Percentiles rank a stretch among this genome's conserved stretches.
These are phyloP conservation scores for Ophion obscuratus DNA, from an alignment of 2,888 invertebrate species.

Conservation along the genomic window DNA sequence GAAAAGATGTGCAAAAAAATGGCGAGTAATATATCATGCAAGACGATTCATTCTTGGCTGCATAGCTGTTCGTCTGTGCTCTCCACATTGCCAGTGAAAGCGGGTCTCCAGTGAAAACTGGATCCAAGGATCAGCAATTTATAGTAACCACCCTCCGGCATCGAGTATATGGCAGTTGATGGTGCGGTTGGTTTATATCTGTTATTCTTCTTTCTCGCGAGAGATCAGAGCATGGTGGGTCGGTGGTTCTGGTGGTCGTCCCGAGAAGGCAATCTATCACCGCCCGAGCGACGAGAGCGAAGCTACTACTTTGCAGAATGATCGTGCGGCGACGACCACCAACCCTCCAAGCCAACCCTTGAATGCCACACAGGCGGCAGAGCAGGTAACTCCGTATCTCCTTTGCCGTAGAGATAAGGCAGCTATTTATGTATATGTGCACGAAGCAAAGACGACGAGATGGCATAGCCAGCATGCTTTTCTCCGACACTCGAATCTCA, in stretches of 20 bases:
- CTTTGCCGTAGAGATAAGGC: constrained; percentile 65
- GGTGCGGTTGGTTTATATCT: constrained; percentile 47
- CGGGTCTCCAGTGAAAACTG: constrained; percentile 40
- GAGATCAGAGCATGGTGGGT: constrained; percentile 42
- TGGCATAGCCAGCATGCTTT: constrained; percentile 38
- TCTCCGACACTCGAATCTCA: constrained; percentile 60
- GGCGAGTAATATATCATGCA: constrained; percentile 57
- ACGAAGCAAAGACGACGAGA: constrained; percentile 50
- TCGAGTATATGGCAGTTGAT: constrained; percentile 13
- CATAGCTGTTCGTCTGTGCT: constrained; percentile 24
- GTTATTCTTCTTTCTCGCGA: constrained; percentile 36
- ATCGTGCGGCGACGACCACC: constrained; percentile 44
- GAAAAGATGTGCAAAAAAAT: constrained; percentile 37
- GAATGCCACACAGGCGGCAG: constrained; percentile 32
- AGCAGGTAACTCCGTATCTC: constrained; percentile 53
- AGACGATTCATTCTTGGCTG: constrained; percentile 44
- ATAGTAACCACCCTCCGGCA: constrained; percentile 20
- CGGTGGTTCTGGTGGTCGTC: constrained; percentile 64
- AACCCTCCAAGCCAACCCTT: constrained; percentile 34
- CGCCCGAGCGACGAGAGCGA: constrained; percentile 58
- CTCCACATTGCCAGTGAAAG: constrained; percentile 14
- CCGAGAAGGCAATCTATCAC: constrained; percentile 81
- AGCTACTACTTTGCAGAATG: constrained; percentile 59
- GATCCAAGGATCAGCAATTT: constrained; percentile 28
- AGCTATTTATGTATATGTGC: constrained; percentile 28